Percentiles rank a stretch among this genome's conserved stretches.
These are phyloP conservation scores for Calephelis perditalis DNA, from an alignment of 2,888 invertebrate species.

Conservation along the genomic window DNA sequence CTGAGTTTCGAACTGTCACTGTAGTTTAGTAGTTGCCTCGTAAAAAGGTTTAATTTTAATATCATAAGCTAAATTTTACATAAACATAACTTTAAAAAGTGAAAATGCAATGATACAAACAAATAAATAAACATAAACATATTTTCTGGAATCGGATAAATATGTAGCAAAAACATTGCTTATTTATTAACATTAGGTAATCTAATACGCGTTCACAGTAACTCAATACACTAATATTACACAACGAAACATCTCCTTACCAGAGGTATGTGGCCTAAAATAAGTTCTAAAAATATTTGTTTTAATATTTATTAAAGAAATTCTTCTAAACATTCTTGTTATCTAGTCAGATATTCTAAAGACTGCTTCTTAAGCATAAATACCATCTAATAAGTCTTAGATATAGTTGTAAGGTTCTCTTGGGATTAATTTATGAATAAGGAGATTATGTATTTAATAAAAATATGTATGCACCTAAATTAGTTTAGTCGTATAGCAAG, in stretches of 20 bases:
- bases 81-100: too few species aligned
- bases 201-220: too few species aligned
- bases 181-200: too few species aligned
- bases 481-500: not conserved
- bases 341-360: slow-evolving; percentile 16
- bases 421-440: not conserved
- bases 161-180: too few species aligned
- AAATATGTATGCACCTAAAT: not conserved
- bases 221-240: too few species aligned
- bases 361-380: slow-evolving; percentile 16
- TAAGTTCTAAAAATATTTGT: not conserved
- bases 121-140: too few species aligned
- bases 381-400: not conserved
- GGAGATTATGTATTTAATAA: not conserved
- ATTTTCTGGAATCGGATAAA: too few species aligned
- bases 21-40: too few species aligned
- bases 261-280: not conserved
- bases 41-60: too few species aligned
- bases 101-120: too few species aligned
- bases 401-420: not conserved
- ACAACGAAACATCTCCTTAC: not conserved
- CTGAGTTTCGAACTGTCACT: too few species aligned
- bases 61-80: too few species aligned
- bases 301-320: not conserved
- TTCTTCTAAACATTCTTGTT: slow-evolving; percentile 11